A percentile compares a stretch with the other conserved stretches of the same genome.
phyloP scores from a whole-genome alignment of 2,113 vertebrate species.

The Ursus arctos region DNA sequence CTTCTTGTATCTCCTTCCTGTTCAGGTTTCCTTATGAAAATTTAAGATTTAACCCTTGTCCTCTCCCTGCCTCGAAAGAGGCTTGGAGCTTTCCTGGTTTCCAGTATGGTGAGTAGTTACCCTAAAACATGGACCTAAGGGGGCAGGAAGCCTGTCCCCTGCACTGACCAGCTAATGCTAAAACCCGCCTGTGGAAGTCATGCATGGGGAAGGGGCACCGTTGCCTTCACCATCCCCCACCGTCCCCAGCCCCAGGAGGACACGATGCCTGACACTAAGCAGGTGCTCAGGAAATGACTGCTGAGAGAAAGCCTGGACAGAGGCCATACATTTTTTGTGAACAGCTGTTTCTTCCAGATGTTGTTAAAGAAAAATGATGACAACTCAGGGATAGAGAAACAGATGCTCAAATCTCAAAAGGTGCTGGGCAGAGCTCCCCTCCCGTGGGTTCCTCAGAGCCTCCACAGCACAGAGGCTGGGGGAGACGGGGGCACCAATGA shows the following conservation, averaged over 20 bases:
- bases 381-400: neutral
- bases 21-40: neutral
- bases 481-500: neutral
- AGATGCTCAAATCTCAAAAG: neutral
- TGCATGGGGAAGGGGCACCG: neutral
- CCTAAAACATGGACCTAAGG: neutral
- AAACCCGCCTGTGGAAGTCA: neutral
- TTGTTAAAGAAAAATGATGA: slow-evolving; percentile 38
- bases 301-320: neutral
- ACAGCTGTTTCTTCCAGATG: slow-evolving; percentile 21
- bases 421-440: neutral
- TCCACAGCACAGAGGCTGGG: neutral
- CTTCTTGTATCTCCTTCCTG: neutral
- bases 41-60: neutral
- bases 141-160: neutral
- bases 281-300: neutral
- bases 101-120: neutral
- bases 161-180: neutral
- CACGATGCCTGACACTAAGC: neutral
- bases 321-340: slow-evolving; percentile 18
- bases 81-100: neutral
- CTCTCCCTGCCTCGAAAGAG: neutral
- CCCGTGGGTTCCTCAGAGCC: neutral
- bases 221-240: neutral
- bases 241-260: neutral